phyloP scores from a whole-genome alignment of 1,140 invertebrate genomes.

The Eulimnadia texana region DNA sequence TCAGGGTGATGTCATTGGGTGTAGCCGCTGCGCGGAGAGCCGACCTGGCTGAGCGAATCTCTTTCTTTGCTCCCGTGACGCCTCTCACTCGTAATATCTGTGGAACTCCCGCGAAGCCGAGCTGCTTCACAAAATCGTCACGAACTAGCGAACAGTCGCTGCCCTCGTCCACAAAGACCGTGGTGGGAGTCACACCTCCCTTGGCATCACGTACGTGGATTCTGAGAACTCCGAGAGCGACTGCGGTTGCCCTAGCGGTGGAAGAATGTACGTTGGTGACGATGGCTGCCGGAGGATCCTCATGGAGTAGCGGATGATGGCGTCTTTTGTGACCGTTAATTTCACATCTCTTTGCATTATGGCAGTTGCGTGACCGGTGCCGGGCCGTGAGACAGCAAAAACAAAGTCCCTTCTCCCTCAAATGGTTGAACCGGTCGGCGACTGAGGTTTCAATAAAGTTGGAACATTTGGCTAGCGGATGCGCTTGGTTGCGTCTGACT shows the following conservation, averaged over 20 bases:
- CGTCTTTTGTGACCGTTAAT: neutral
- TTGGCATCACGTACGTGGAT: neutral
- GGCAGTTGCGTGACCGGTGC: neutral
- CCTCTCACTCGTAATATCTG: neutral
- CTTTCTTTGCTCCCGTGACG: neutral
- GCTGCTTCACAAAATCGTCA: too few relatives aligned
- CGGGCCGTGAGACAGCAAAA: constrained; percentile 1
- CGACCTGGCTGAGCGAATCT: neutral
- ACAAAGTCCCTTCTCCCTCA: neutral
- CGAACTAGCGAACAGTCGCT: neutral
- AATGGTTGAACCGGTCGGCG: too few relatives aligned
- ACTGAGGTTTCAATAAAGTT: too few relatives aligned
- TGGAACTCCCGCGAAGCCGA: too few relatives aligned
- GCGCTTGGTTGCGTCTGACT: too few relatives aligned
- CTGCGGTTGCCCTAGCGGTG: neutral
- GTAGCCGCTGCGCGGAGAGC: neutral
- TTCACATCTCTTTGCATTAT: neutral
- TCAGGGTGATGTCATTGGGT: neutral
- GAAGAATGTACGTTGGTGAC: neutral
- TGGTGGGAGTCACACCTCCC: neutral
- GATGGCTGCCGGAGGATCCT: neutral
- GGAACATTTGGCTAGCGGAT: too few relatives aligned
- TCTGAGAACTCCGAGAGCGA: neutral
- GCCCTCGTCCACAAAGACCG: neutral
- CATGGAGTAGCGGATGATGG: neutral